Base-by-base conservation (phyloP, 2,888 invertebrate species). In the Idaea straminata region DNA sequence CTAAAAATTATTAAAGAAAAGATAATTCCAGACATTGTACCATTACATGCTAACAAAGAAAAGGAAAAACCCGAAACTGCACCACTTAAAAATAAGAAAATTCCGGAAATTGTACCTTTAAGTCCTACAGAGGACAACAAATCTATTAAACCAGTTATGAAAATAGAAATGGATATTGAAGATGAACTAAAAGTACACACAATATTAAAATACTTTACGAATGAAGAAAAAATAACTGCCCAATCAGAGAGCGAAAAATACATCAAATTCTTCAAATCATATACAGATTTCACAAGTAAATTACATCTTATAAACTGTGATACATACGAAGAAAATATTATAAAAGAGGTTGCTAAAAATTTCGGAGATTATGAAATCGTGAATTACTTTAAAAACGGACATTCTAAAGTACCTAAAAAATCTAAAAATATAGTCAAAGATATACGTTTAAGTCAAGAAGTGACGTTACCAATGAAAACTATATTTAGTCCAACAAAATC, bases 401-500 rank as follows among this genome's bases (percentile, higher is more conserved):
- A 87, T 71, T 75, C 85, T 3, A 86, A 86, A 73, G 64, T 85
- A 3, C 82, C 84, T 0, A 86, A 79, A 63, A 70, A 75, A 1
- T 69, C 72, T 4, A 87, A 80, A 67, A 87, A 83, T 64, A 80
- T 90, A 0, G 82, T 90, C 0, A 88, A 85, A 77, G 77, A 89
- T 25, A 76, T 90, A 0, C 84, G 84, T 62, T 69, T 91, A 1
- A 75, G 84, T 2, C 79, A 77, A 1, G 92, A 92, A 80, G 80
- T 92, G 38, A 79, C 78, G 2, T 72, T 92, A 57, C 91, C 92
- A 0, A 61, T 86, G 0, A 86, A 89, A 2, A 76, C 67, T 0
- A 67, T 90, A 0, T 88, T 89, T 47, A 92, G 92, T 77, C 92
- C 92, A 0, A 83, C 84, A 0, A 91, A 91, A 80, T 92, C 92